Evolutionary conservation across 2,113 vertebrate species (phyloP), one percentile per base, ranked within the genome.

Genomic region (Nycticorax nycticorax): DNA sequence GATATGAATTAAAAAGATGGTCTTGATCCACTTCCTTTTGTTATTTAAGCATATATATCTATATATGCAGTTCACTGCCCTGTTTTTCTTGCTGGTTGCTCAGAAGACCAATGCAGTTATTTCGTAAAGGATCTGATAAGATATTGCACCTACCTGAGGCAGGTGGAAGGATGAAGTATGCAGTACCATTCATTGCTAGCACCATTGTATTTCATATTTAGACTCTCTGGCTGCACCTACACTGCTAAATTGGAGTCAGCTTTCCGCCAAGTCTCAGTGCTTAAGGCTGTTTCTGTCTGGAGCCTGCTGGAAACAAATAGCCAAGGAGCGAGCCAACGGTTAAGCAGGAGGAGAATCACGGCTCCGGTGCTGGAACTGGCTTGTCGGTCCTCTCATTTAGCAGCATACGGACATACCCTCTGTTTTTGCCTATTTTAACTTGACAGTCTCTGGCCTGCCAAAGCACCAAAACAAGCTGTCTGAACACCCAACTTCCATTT

Each of bases 211-310:
- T 85, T 89, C 20, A n/a, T 48, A 75, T 89, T 91, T 95, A 97
- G 76, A 81, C 85, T 93, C 83, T 91, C 74, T 94, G 96, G 87
- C 89, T 94, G 66, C 57, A 5, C 71, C 89, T 93, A 66, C 33
- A 7, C n/a, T 66, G 39, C 57, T 96, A 93, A 97, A 95, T 95
- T 89, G 93, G 16, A 82, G 69, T 28, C 6, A 85, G 47, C 78
- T 91, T 96, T 87, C 92, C 79, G 81, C 94, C 96, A 96, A 96
- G 92, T 88, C 94, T 95, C 93, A 78, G 53, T 68, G 93, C 94
- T 96, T 45, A 82, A 90, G 96, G 93, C 86, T 93, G 77, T 94
- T 94, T 96, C 94, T 95, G 93, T 96, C 87, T 96, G 87, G 43
- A 96, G 66, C 69, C 74, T 93, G 69, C 39, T 96, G 89, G 89